Percentiles rank a stretch among this genome's conserved stretches.
These are phyloP conservation scores for Gambusia yucatana DNA, from an alignment of 2,797 vertebrate genomes.

Conservation along the genomic window DNA sequence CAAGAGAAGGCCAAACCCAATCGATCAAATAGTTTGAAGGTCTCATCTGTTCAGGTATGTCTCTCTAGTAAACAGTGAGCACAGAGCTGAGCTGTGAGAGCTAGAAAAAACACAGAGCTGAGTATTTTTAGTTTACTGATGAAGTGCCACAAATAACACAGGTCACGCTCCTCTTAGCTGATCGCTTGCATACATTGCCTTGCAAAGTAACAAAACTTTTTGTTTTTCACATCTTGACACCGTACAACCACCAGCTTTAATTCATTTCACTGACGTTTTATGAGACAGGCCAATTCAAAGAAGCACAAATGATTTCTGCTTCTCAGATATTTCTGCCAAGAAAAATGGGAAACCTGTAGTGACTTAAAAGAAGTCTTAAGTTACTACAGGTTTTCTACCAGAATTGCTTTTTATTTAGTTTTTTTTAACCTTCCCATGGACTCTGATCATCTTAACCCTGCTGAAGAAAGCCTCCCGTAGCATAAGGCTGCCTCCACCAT, in stretches of 20 bases:
- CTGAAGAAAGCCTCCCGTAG: neutral
- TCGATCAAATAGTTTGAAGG: constrained; percentile 4
- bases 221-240: neutral
- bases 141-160: constrained; percentile 46
- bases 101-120: constrained; percentile 68
- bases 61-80: constrained; percentile 56
- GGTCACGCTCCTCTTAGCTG: neutral
- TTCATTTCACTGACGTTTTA: neutral
- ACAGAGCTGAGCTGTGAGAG: constrained; percentile 42
- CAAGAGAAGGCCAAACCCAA: neutral
- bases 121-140: constrained; percentile 71
- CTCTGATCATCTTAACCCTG: neutral
- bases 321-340: neutral
- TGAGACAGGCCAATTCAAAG: neutral
- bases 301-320: neutral
- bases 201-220: neutral
- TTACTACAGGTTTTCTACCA: neutral
- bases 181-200: neutral
- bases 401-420: neutral
- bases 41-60: constrained; percentile 35
- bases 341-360: neutral
- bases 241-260: neutral
- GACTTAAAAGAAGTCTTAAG: neutral
- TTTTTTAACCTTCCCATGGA: neutral
- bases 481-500: neutral